These are phyloP conservation scores for Netelia fuscicornis DNA, from an alignment of 2,888 invertebrate genomes.

Conservation along the genomic window DNA sequence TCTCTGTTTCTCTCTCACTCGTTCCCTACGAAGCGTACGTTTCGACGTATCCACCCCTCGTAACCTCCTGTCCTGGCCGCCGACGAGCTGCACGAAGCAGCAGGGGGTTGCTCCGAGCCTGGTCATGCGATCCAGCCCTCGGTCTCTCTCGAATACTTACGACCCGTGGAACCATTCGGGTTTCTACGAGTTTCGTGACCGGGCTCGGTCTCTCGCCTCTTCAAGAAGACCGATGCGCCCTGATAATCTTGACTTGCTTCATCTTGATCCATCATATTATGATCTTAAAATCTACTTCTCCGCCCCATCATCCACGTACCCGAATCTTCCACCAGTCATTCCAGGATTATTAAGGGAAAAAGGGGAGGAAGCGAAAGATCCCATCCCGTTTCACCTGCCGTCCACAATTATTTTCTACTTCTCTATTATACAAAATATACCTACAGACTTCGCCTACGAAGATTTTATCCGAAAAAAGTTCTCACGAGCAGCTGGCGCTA, in stretches of 20 bases:
- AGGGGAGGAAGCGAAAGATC: background rate
- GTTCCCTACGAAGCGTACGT: conserved; percentile 68
- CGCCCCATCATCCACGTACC: no score
- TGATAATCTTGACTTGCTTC: conserved; percentile 42
- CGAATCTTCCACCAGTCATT: conserved; percentile 47
- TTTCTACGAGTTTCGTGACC: conserved; percentile 55
- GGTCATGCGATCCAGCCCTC: conserved; percentile 76
- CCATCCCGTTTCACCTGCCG: conserved; percentile 52
- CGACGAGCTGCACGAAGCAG: conserved; percentile 70
- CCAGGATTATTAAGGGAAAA: conserved; percentile 40
- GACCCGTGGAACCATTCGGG: conserved; percentile 52
- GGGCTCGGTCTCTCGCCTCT: conserved; percentile 57
- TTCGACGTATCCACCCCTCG: conserved; percentile 71
- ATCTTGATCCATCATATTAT: conserved; percentile 62
- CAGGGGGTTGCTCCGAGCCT: conserved; percentile 72
- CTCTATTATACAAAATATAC: conserved; percentile 16
- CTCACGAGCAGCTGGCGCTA: background rate
- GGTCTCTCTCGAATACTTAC: conserved; percentile 46
- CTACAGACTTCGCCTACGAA: background rate
- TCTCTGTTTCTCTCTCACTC: conserved; percentile 1
- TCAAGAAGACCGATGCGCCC: conserved; percentile 42
- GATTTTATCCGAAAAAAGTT: conserved; percentile 4
- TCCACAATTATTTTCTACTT: conserved; percentile 53
- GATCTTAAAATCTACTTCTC: conserved; percentile 60
- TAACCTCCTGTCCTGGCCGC: conserved; percentile 70